Percentiles rank a stretch among this genome's conserved stretches.
These are phyloP conservation scores for Chiridota heheva DNA, from an alignment of 35 echinoderm and acorn worm genomes.

Conservation along the genomic window DNA sequence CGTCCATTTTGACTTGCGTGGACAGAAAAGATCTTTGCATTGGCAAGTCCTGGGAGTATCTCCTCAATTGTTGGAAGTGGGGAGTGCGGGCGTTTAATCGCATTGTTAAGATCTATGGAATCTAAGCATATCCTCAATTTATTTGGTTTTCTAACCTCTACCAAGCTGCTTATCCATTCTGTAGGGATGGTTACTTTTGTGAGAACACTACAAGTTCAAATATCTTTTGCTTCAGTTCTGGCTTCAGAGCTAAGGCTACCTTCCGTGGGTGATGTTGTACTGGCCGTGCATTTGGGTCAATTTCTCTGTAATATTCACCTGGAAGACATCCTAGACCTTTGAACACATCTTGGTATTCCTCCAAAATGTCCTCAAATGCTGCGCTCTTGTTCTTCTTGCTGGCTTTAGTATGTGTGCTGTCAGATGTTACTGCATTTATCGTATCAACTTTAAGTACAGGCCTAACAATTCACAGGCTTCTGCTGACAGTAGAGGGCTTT, in stretches of 20 bases:
- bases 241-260: constrained; percentile 19
- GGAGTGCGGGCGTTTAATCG: background rate
- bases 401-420: constrained; percentile 6
- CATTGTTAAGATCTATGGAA: background rate
- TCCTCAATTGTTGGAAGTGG: constrained; percentile 40
- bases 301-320: constrained; percentile 42
- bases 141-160: constrained; percentile 8
- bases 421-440: background rate
- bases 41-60: constrained; percentile 31
- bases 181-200: background rate
- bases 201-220: background rate
- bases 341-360: constrained; percentile 57
- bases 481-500: background rate
- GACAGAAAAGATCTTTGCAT: constrained; percentile 32
- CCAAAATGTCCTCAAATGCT: constrained; percentile 15
- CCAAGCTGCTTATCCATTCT: constrained; percentile 15
- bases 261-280: constrained; percentile 36
- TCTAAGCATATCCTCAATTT: constrained; percentile 12
- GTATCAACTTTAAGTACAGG: background rate
- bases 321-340: constrained; percentile 54
- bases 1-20: constrained; percentile 51
- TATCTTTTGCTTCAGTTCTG: background rate
- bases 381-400: background rate
- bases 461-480: background rate
- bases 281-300: constrained; percentile 33